Evolutionary conservation across 2,113 vertebrate genomes (phyloP), one percentile per base, ranked within the genome.

Genomic region (Eleginops maclovinus): DNA sequence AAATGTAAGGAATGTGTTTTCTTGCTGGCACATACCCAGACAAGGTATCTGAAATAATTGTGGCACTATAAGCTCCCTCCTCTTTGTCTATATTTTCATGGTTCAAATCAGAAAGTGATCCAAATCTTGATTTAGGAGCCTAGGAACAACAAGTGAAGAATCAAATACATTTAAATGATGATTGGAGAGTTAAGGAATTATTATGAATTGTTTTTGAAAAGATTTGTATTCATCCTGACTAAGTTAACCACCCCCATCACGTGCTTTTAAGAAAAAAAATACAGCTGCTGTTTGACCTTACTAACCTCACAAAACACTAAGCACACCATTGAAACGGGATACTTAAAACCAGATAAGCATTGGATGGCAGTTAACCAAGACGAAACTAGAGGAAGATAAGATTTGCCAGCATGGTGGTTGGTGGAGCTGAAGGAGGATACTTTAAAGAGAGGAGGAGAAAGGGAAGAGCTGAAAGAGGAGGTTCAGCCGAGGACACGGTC

Each of bases 401-500:
- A 44, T n/a, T 31, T 4, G 19, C 4, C 22, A 74, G 21, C 2
- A 36, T 11, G 16, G 15, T 4, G 44, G 46, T 64, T 75, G 82
- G 69, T 17, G 63, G 85, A 86, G 63, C 12, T 36, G 46, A 50
- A 41, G 31, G 69, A 59, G 22, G 28, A 54, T 58, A 44, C 13
- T 31, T 66, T 63, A 80, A 61, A 67, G n/a, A 81, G 64, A 73
- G 70, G 55, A 28, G 47, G 60, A 70, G 69, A 43, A 59, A 74
- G 60, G 82, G 64, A 71, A 72, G 84, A 50, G 49, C 67, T 54
- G 9, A 60, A 56, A 43, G n/a, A 50, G 14, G 1, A 47, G 86
- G 92, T 92, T 93, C 90, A 87, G 8, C 65, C 21, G 54, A 88
- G 93, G 92, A 92, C 88, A 50, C 73, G 72, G 84, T 83, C 85